Evolutionary conservation across 1,140 invertebrate species (phyloP).

Genomic region (Halyomorpha halys): DNA sequence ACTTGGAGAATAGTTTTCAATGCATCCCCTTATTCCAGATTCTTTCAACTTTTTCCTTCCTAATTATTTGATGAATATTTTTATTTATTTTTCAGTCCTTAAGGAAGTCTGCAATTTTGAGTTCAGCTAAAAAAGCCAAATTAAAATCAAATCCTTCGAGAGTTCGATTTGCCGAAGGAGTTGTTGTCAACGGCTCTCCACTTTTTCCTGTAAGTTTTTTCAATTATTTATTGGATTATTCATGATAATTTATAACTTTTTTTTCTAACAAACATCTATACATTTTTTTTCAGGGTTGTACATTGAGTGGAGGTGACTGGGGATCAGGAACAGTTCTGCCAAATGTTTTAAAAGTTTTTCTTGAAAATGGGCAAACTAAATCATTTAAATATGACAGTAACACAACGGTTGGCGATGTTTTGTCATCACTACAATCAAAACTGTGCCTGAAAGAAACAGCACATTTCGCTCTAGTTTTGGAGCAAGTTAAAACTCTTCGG

Average conservation of each 20-base stretch:
- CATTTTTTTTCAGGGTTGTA: constrained; percentile 51
- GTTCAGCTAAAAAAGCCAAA: constrained; percentile 73
- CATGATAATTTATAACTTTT: constrained; percentile 1
- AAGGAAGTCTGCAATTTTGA: constrained; percentile 71
- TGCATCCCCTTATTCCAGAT: no score
- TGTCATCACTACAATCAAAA: constrained; percentile 74
- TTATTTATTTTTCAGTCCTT: constrained; percentile 41
- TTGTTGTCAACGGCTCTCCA: constrained; percentile 72
- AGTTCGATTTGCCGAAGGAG: constrained; percentile 78
- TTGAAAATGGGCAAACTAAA: constrained; percentile 91
- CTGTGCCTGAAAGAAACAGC: constrained; percentile 66
- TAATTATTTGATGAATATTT: not conserved
- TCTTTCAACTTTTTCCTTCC: no score
- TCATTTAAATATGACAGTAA: constrained; percentile 91
- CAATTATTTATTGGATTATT: constrained; percentile 9
- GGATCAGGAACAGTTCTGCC: constrained; percentile 76
- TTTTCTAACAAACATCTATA: not conserved
- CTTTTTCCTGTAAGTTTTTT: constrained; percentile 53
- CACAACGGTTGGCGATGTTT: constrained; percentile 79
- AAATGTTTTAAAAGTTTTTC: constrained; percentile 83
- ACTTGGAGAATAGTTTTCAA: no score
- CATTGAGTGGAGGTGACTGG: constrained; percentile 63
- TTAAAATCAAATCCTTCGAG: constrained; percentile 70
- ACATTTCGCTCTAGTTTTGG: constrained; percentile 78
- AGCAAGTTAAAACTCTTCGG: constrained; percentile 77